These are phyloP conservation scores for Brachypalpus laphriformis DNA, from an alignment of 2,888 invertebrate species.

Conservation along the genomic window DNA sequence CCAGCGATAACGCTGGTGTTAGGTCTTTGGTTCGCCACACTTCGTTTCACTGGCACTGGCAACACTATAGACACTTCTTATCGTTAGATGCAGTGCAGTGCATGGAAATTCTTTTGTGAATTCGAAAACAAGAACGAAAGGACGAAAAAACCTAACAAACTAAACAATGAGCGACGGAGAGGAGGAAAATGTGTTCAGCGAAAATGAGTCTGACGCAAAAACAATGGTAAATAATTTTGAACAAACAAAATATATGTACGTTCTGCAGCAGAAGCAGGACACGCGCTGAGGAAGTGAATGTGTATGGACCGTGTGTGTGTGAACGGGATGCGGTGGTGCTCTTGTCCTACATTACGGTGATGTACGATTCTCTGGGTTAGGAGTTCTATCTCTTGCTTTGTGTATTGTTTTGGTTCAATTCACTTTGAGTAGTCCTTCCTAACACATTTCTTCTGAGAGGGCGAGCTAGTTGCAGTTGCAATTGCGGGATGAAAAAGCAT, in stretches of 20 bases:
- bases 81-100: neutral
- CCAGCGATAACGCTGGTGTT: neutral
- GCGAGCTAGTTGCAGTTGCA: neutral
- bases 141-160: neutral
- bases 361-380: neutral
- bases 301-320: neutral
- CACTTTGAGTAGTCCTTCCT: neutral
- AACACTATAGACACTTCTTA: neutral
- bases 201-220: neutral
- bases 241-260: neutral
- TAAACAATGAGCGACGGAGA: neutral
- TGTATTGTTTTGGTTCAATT: neutral
- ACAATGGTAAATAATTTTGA: constrained; percentile 7
- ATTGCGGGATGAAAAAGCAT: neutral
- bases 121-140: neutral
- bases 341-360: constrained; percentile 3
- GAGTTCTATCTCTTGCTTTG: neutral
- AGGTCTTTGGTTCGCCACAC: too few relatives aligned
- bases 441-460: neutral
- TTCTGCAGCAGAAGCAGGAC: neutral
- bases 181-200: neutral
- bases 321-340: neutral
- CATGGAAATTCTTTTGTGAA: neutral
- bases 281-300: neutral
- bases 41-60: neutral